phyloP scores from a whole-genome alignment of 2,797 vertebrate genomes.

The Spinibarbus caldwelli region DNA sequence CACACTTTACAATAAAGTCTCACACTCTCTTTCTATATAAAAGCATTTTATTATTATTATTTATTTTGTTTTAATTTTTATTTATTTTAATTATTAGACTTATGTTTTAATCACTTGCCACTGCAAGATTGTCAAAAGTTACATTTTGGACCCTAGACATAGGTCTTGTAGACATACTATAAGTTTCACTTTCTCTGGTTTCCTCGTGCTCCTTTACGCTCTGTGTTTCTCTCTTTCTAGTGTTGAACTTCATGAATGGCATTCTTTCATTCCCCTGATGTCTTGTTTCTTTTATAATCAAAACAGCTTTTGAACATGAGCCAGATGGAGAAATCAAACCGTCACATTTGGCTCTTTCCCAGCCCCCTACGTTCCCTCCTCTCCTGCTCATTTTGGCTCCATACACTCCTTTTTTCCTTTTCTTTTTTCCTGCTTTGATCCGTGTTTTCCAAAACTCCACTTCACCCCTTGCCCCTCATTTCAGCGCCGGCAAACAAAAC shows the following conservation, averaged over 20 bases:
- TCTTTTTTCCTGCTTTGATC: background rate
- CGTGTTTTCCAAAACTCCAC: slow-evolving; percentile 64
- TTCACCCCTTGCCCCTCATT: slow-evolving; percentile 72
- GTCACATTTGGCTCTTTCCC: slow-evolving; percentile 64
- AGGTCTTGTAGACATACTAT: background rate
- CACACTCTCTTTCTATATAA: no score
- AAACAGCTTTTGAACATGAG: slow-evolving; percentile 48
- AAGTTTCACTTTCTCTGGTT: background rate
- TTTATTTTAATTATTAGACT: background rate
- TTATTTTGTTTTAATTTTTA: background rate
- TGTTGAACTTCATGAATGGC: slow-evolving; percentile 59
- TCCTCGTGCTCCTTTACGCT: slow-evolving; percentile 9
- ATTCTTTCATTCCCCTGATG: slow-evolving; percentile 54
- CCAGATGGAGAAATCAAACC: slow-evolving; percentile 52
- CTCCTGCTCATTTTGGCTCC: slow-evolving; percentile 54
- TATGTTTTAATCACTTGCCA: background rate
- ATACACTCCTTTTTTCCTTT: slow-evolving; percentile 34
- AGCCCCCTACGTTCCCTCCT: slow-evolving; percentile 68
- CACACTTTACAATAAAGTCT: no score
- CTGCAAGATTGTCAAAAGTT: background rate
- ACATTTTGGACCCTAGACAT: background rate
- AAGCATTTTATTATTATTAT: background rate
- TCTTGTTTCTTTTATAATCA: slow-evolving; percentile 52
- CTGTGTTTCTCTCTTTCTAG: slow-evolving; percentile 30
- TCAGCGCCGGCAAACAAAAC: slow-evolving; percentile 59